Percentiles rank a stretch among this genome's conserved stretches.
phyloP scores from a whole-genome alignment of 2,113 vertebrate genomes.

The Ptilonorhynchus violaceus region DNA sequence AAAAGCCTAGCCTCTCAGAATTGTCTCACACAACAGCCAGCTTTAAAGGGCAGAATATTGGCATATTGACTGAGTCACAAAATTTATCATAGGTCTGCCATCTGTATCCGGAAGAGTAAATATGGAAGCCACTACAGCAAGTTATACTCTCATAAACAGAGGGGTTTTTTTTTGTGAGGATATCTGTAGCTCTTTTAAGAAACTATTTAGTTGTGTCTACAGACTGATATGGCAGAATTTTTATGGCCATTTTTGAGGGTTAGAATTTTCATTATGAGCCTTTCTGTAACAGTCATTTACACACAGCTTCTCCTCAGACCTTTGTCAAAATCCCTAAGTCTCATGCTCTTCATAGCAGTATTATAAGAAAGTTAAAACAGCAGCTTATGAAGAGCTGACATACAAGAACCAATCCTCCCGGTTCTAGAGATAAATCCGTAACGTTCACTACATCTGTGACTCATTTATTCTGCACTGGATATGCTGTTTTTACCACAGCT shows the following conservation, averaged over 20 bases:
- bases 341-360: background rate
- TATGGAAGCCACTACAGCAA: background rate
- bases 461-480: background rate
- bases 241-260: background rate
- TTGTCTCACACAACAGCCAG: background rate
- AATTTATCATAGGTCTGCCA: background rate
- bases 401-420: background rate
- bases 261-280: background rate
- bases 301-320: background rate
- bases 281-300: background rate
- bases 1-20: background rate
- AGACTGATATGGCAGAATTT: background rate
- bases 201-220: background rate
- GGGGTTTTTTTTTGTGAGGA: fast-evolving
- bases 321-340: background rate
- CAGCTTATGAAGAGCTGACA: background rate
- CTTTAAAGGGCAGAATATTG: background rate
- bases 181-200: background rate
- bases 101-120: background rate
- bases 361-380: background rate
- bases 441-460: background rate
- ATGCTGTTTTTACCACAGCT: background rate
- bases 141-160: fast-evolving
- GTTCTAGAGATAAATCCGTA: background rate
- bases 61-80: background rate